phyloP scores from a whole-genome alignment of 2,888 invertebrate genomes.

The Pyrrhia umbra region DNA sequence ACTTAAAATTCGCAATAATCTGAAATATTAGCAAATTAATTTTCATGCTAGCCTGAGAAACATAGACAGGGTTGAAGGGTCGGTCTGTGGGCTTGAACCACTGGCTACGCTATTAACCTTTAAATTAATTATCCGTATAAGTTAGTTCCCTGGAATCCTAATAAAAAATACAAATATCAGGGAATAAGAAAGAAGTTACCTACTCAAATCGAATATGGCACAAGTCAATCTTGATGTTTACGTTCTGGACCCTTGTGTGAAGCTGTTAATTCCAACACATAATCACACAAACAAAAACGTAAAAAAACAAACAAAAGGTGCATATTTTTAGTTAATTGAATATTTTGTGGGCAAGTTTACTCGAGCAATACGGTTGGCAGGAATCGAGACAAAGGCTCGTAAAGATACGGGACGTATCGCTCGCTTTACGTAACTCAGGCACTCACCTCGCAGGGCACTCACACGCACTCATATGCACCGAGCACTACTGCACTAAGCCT shows the following conservation, averaged over 20 bases:
- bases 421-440: slow-evolving; percentile 69
- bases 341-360: slow-evolving; percentile 62
- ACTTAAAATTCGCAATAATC: slow-evolving; percentile 20
- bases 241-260: background rate
- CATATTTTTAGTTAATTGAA: slow-evolving; percentile 35
- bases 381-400: slow-evolving; percentile 86
- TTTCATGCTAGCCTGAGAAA: slow-evolving; percentile 35
- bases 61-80: slow-evolving; percentile 18
- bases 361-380: slow-evolving; percentile 74
- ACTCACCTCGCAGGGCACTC: slow-evolving; percentile 65
- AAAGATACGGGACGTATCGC: slow-evolving; percentile 80
- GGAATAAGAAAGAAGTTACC: background rate
- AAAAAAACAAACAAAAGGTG: slow-evolving; percentile 4
- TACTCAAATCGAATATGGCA: background rate
- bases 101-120: background rate
- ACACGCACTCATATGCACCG: slow-evolving; percentile 32
- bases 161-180: background rate
- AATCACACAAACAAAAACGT: slow-evolving; percentile 4
- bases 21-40: slow-evolving; percentile 33
- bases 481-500: slow-evolving; percentile 9
- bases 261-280: slow-evolving; percentile 15
- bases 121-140: background rate
- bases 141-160: background rate
- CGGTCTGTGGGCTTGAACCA: background rate
- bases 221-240: background rate